These are phyloP conservation scores for Chloroceryle aenea DNA, from an alignment of 2,113 vertebrate genomes.

Conservation along the genomic window DNA sequence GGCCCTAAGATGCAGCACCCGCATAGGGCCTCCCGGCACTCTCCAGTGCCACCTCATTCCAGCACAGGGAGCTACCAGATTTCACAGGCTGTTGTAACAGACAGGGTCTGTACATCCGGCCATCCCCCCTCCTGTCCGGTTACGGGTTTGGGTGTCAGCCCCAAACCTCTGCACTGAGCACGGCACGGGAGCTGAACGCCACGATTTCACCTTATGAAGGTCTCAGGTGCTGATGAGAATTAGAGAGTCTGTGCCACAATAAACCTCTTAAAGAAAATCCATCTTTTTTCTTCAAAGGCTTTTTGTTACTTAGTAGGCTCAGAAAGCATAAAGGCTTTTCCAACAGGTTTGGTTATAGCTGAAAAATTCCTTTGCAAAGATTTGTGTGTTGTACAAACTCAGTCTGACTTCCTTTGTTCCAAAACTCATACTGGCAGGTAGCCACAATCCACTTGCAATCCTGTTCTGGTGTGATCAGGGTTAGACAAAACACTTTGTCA, in stretches of 20 bases:
- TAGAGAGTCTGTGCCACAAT: not conserved
- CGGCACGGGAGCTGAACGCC: not conserved
- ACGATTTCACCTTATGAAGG: not conserved
- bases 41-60: not conserved
- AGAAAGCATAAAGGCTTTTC: not conserved
- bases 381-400: not conserved
- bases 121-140: rapidly evolving
- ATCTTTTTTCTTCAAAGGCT: not conserved
- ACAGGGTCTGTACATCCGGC: not conserved
- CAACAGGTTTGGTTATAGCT: not conserved
- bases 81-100: not conserved
- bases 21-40: not conserved
- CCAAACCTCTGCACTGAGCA: rapidly evolving
- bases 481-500: not conserved
- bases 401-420: not conserved
- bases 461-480: not conserved
- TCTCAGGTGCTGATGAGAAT: not conserved
- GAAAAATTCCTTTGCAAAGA: not conserved
- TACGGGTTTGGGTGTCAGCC: not conserved
- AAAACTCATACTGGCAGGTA: not conserved
- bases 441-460: not conserved
- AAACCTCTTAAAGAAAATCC: not conserved
- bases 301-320: not conserved
- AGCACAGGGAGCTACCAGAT: not conserved
- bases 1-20: not conserved